Percentiles rank a stretch among this genome's conserved stretches.
phyloP scores from a whole-genome alignment of 1,140 invertebrate species.

The Caenorhabditis latens region DNA sequence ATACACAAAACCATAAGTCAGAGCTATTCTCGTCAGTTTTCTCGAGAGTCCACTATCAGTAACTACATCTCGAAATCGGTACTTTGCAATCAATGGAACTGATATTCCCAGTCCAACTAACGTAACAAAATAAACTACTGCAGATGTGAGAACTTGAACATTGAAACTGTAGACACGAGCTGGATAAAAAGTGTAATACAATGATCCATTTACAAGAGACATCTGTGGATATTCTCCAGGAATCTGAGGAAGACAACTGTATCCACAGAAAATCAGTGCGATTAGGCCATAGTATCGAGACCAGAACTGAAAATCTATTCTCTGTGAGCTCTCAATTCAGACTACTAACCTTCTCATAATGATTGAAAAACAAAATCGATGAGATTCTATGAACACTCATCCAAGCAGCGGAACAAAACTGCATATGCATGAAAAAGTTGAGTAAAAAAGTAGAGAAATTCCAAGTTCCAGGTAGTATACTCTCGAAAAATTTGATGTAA shows the following conservation, averaged over 20 bases:
- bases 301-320: background rate
- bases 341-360: background rate
- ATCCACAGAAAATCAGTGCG: background rate
- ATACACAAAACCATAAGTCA: background rate
- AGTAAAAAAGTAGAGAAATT: background rate
- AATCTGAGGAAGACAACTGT: background rate
- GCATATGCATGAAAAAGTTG: conserved; percentile 4
- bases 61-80: background rate
- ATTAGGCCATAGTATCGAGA: background rate
- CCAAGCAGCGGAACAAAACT: background rate
- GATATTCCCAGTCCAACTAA: background rate
- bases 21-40: background rate
- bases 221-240: background rate
- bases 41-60: background rate
- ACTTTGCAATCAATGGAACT: background rate
- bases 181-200: background rate
- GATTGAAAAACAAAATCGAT: background rate
- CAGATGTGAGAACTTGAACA: background rate
- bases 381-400: conserved; percentile 4
- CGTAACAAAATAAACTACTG: background rate
- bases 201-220: background rate
- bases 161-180: background rate
- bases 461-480: background rate
- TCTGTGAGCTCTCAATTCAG: too few relatives aligned
- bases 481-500: background rate